phyloP scores from a whole-genome alignment of 2,113 vertebrate species.

The Herpetotheres cachinnans region DNA sequence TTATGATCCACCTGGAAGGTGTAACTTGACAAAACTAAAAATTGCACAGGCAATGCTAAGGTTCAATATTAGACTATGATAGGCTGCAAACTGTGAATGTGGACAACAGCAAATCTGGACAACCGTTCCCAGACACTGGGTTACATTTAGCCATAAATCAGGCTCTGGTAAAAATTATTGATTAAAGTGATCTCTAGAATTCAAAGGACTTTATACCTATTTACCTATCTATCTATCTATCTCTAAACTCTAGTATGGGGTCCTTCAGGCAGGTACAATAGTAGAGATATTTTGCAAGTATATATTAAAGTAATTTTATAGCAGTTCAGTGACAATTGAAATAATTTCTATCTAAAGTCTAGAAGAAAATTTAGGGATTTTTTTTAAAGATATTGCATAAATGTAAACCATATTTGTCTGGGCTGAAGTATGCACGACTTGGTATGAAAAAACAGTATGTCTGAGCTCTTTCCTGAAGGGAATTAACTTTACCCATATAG shows the following conservation, averaged over 20 bases:
- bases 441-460: background rate
- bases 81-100: background rate
- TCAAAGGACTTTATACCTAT: background rate
- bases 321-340: background rate
- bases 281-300: background rate
- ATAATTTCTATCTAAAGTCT: background rate
- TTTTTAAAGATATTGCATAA: background rate
- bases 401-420: background rate
- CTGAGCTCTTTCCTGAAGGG: background rate
- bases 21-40: background rate
- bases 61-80: background rate
- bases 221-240: too few species aligned
- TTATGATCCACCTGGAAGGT: background rate
- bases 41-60: background rate
- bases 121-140: background rate
- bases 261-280: background rate
- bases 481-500: background rate
- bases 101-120: background rate
- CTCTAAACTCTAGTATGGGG: background rate
- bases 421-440: background rate
- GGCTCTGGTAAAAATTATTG: background rate
- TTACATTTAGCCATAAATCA: background rate
- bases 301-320: background rate
- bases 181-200: background rate
- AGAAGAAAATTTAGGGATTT: background rate